phyloP scores from a whole-genome alignment of 2,888 invertebrate species.

The Diarsia mendica region DNA sequence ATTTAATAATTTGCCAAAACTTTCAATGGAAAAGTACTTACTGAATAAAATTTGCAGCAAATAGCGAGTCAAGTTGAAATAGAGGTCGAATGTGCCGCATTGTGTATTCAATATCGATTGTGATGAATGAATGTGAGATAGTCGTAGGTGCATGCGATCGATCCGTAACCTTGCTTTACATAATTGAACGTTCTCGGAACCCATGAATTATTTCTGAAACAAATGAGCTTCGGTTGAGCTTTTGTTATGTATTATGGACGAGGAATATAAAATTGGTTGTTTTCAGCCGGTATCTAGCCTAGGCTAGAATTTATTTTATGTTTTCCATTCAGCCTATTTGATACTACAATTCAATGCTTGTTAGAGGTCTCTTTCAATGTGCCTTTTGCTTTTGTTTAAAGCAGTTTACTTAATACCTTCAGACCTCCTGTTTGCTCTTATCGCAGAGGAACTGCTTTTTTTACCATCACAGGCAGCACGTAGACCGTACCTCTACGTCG shows the following conservation, averaged over 20 bases:
- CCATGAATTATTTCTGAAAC: slow-evolving; percentile 35
- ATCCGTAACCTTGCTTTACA: slow-evolving; percentile 19
- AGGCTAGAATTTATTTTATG: neutral
- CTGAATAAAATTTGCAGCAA: slow-evolving; percentile 7
- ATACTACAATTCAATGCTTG: too few species aligned
- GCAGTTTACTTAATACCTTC: too few species aligned
- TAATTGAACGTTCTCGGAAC: slow-evolving; percentile 40
- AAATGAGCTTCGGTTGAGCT: neutral
- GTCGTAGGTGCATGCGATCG: slow-evolving; percentile 32
- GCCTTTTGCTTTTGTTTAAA: neutral
- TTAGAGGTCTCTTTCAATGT: neutral
- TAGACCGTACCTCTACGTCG: neutral
- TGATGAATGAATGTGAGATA: slow-evolving; percentile 9
- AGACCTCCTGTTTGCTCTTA: neutral
- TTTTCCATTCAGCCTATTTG: neutral
- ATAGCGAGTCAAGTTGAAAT: slow-evolving; percentile 24
- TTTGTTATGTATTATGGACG: neutral
- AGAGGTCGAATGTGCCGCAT: slow-evolving; percentile 32
- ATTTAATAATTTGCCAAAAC: neutral
- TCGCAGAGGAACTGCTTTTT: neutral
- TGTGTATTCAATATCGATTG: slow-evolving; percentile 37
- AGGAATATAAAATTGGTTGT: neutral
- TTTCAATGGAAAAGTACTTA: slow-evolving; percentile 20
- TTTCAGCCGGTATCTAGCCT: neutral
- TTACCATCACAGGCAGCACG: neutral